Evolutionary conservation across 2,113 vertebrate species (phyloP).

Genomic region (Tretioscincus oriximinensis): DNA sequence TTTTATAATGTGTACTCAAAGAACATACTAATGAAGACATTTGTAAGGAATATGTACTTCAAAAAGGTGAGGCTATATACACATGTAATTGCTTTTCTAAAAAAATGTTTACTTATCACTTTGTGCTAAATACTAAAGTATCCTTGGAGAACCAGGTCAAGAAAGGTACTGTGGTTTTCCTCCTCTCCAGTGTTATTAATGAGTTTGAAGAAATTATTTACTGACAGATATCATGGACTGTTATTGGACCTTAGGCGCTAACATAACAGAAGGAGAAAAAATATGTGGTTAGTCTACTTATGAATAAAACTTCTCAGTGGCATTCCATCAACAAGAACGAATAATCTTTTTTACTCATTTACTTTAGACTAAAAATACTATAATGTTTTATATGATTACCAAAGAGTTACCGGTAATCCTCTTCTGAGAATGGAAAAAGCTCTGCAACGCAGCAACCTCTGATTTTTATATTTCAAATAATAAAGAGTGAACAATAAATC

Average conservation of each 20-base stretch:
- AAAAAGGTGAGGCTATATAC: slow-evolving; percentile 7
- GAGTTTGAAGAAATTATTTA: slow-evolving; percentile 35
- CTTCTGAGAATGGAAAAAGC: not conserved
- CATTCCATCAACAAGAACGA: not conserved
- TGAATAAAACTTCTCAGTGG: not conserved
- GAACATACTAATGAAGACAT: not conserved
- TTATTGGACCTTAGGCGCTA: not conserved
- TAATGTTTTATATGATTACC: not conserved
- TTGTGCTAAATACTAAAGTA: slow-evolving; percentile 13
- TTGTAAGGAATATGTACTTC: not conserved
- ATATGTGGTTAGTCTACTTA: not conserved
- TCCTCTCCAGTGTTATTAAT: slow-evolving; percentile 37
- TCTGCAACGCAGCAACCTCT: not conserved
- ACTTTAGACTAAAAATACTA: not conserved
- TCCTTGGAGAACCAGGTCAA: slow-evolving; percentile 7
- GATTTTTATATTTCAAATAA: not conserved
- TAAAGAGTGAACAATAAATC: not conserved
- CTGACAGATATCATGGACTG: slow-evolving; percentile 14
- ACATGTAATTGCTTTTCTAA: not conserved
- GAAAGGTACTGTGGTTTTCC: slow-evolving; percentile 1
- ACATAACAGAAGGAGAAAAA: not conserved
- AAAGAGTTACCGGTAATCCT: not conserved
- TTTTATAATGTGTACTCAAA: not conserved
- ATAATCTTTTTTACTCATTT: not conserved
- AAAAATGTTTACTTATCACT: slow-evolving; percentile 31